A percentile compares a stretch with the other conserved stretches of the same genome.
Evolutionary conservation across 2,888 invertebrate species (phyloP).

Genomic region (Callosobruchus maculatus): DNA sequence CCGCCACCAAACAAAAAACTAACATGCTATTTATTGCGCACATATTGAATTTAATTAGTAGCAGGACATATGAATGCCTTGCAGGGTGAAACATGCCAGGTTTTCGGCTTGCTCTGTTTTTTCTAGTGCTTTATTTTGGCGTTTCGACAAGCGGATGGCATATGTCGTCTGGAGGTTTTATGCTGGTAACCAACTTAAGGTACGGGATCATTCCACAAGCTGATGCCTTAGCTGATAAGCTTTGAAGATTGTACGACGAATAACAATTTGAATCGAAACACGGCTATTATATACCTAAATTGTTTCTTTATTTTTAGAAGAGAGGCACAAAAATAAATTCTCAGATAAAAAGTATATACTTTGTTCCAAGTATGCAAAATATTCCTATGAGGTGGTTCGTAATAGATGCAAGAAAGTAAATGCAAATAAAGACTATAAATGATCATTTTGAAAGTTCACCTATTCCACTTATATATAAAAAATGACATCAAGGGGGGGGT

Average conservation of each 20-base stretch:
- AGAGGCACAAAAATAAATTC: no score
- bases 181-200: neutral
- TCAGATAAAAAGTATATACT: no score
- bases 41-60: conserved; percentile 30
- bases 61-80: neutral
- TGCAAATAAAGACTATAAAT: no score
- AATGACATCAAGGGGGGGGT: no score
- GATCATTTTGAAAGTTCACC: no score
- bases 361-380: no score
- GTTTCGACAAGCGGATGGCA: neutral
- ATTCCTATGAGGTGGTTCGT: no score
- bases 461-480: no score
- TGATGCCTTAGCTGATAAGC: neutral
- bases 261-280: neutral
- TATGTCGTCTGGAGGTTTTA: neutral
- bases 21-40: conserved; percentile 28
- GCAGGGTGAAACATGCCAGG: neutral
- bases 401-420: no score
- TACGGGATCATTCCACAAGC: neutral
- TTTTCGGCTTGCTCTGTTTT: conserved; percentile 4
- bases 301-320: no score
- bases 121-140: conserved; percentile 5
- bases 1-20: conserved; percentile 23
- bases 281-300: neutral
- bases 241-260: neutral